These are phyloP conservation scores for Scomber colias DNA, from an alignment of 2,113 vertebrate genomes.

Conservation along the genomic window DNA sequence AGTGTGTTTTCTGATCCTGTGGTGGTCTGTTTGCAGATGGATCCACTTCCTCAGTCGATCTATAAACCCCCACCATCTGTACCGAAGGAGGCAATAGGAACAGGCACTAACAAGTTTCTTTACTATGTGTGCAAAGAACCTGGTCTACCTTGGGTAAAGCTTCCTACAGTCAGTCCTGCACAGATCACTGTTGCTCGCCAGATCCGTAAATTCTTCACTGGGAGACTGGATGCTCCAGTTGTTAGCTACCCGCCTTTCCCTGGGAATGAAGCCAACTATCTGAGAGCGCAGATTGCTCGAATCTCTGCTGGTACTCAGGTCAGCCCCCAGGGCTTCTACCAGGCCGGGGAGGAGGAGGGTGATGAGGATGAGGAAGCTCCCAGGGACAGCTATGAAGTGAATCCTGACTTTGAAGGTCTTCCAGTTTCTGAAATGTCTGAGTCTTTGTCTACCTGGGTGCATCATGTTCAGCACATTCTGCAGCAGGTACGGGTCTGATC, in stretches of 20 bases:
- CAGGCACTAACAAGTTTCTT: slow-evolving; percentile 91
- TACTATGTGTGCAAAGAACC: slow-evolving; percentile 95
- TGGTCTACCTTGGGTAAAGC: slow-evolving; percentile 90
- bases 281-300: slow-evolving; percentile 94
- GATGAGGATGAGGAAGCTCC: slow-evolving; percentile 89
- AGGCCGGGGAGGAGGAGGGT: slow-evolving; percentile 90
- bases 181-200: slow-evolving; percentile 90
- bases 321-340: slow-evolving; percentile 93
- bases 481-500: slow-evolving; percentile 85
- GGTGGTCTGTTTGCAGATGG: slow-evolving; percentile 58
- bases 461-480: slow-evolving; percentile 91
- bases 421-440: slow-evolving; percentile 86
- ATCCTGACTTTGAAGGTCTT: slow-evolving; percentile 91
- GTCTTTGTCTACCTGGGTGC: slow-evolving; percentile 92
- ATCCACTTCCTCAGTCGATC: slow-evolving; percentile 84
- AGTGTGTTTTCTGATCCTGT: neutral
- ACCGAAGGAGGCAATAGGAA: slow-evolving; percentile 88
- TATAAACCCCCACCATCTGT: slow-evolving; percentile 86
- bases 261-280: slow-evolving; percentile 93
- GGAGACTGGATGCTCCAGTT: slow-evolving; percentile 87
- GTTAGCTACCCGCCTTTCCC: slow-evolving; percentile 93
- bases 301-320: slow-evolving; percentile 95
- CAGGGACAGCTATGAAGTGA: slow-evolving; percentile 87
- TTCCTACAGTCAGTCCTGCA: slow-evolving; percentile 91
- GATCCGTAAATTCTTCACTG: slow-evolving; percentile 93